Base-by-base conservation (phyloP, 2,888 invertebrate genomes). In the Dioctria rufipes region DNA sequence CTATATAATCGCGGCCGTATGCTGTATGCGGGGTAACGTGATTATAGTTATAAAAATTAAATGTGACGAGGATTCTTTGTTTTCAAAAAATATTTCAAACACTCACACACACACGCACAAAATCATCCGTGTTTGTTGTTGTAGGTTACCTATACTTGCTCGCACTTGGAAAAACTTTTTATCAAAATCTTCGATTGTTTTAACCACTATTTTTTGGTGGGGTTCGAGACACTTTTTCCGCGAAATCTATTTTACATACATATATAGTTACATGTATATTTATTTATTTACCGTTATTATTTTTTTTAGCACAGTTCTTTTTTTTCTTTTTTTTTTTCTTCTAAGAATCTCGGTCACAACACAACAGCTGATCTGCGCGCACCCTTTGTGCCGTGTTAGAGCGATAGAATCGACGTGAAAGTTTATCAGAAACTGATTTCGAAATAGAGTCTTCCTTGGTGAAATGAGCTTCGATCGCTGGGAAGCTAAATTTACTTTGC, bases 371-470 rank as follows among this genome's bases (percentile, higher is more conserved):
- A 69, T 69, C 11, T 11, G 25, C 37, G 43, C 9, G 8, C 43
- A 67, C 54, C 49, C 49, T 51, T 69, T 69, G 39, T 69, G 69
- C 51, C n/a, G 39, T 69, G 49, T 43, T n/a, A 65, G 40, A 69
- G 61, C 51, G 51, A 69, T 69, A 54, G 69, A 25, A 69, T 75
- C 60, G 58, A 60, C 73, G 60, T 58, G 60, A 75, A 75, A 58
- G 60, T 43, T 54, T 75, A 60, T 60, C 60, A 42, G 13, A 75
- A 60, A 60, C 73, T 75, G 73, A 75, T 60, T 60, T 73, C 49
- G 49, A 69, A 49, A 37, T 37, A 46, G 39, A n/a, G 69, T 69
- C 69, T 69, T 69, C 51, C 39, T 51, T 11, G 51, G 49, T 39
- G 54, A 25, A 25, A 25, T 25, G 25, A 25, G 25, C 25, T 25